Base-by-base conservation (phyloP, 2,888 invertebrate species). In the Stomorhina lunata region DNA sequence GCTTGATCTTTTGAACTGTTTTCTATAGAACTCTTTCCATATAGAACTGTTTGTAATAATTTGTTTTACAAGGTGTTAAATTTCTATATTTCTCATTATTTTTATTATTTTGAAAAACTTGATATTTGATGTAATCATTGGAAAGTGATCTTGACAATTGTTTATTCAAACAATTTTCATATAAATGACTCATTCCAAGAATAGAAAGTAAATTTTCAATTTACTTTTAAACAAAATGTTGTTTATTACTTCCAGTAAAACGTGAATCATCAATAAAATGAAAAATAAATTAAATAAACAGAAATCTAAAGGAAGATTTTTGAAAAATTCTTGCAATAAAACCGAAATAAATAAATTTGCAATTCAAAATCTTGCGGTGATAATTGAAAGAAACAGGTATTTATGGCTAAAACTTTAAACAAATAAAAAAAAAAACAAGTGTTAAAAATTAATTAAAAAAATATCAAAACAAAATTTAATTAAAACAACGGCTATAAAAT, bases 141-240 rank as follows among this genome's bases (percentile, higher is more conserved):
- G 50, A 27, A 37, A 27, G n/a, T 63, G 72, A 37, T 40, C 48
- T 61, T 73, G 61, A 73, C 12, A 63, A 45, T 50, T 22, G n/a
- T 61, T 72, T 27, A 43, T 43, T 17, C 17, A 5, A 27, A 48
- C n/a, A 15, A 20, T 17, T 43, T 65, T 53, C 12, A 61, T 32
- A 32, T 9, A 25, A 1, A 77, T 77, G 77, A 77, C 50, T 77
- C 77, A 77, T 29, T 37, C 29, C n/a, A n/a, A 61, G 59, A 77
- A 77, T 69, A 40, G 77, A 77, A 69, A 77, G 68, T 61, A 53
- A 32, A 50, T 59, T n/a, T 68, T 59, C 0, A 50, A 37, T 37
- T 59, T 57, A 66, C 43, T 63, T 40, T n/a, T 20, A 50, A 53
- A 22, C 34, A 55, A 57, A 57, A 73, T 22, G 3, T 17, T 68